Evolutionary conservation across 2,888 invertebrate genomes (phyloP), one percentile per base, ranked within the genome.

Genomic region (Campoplex capitator): DNA sequence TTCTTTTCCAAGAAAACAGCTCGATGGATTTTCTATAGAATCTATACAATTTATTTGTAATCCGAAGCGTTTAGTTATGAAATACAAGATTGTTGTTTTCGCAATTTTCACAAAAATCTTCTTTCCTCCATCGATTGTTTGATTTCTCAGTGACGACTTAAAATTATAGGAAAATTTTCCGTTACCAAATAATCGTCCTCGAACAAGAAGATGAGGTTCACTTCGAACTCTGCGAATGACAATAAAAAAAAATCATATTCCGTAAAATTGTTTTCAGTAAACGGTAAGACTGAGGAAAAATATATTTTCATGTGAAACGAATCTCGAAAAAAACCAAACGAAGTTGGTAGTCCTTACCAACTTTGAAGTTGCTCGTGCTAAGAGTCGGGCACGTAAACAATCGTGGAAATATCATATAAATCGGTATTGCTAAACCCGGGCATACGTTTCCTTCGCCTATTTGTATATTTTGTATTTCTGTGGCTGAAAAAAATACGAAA

Each of bases 401-500:
- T 74, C 99, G 95, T 78, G 99, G 99, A 94, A 99, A 97, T 93
- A 99, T 97, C 99, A 99, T 99, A 95, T 98, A 97, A 93, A 99
- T 97, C 48, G 99, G 99, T 92, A 99, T 96, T 89, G 97, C 96
- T 71, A 98, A 95, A 88, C 97, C 97, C 85, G 97, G 96, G 77
- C 96, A 96, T 78, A 98, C 97, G 95, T 99, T 98, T 48, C 99
- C 99, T 93, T 98, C 98, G 0, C 98, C 98, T 88, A 99, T 97
- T 96, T 99, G 99, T 93, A 99, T 98, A 94, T 99, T 99, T 95
- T 99, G 99, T 90, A 99, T 98, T 96, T 99, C 99, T 11, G 99
- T 99, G 28, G 98, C 99, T 98, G 94, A 85, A 74, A 86, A 71
- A 70, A 45, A 70, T 23, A 79, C 82, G 82, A 84, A 85, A 67